Percentiles rank a stretch among this genome's conserved stretches.
phyloP scores from a whole-genome alignment of 2,113 vertebrate genomes.

The Crotalus tigris region DNA sequence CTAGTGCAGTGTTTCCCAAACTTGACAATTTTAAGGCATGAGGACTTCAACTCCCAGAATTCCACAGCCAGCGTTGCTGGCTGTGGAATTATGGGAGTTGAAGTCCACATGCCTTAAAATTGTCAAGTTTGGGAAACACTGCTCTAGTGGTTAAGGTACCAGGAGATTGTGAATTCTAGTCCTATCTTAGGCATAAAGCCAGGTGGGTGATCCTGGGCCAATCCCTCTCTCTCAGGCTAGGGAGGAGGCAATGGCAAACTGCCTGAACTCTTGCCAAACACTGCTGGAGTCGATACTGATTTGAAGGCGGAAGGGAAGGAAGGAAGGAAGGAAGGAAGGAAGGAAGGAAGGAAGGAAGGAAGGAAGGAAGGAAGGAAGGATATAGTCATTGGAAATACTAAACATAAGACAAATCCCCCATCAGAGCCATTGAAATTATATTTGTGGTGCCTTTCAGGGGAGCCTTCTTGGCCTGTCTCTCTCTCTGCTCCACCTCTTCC shows the following conservation, averaged over 20 bases:
- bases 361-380: neutral
- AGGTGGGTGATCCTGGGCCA: neutral
- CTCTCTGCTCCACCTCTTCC: neutral
- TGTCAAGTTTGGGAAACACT: too few species aligned
- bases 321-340: neutral
- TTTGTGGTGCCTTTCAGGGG: neutral
- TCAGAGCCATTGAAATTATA: neutral
- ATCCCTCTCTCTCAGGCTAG: neutral
- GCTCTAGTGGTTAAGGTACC: neutral
- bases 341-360: too few species aligned
- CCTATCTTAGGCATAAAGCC: neutral
- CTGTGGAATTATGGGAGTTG: too few species aligned
- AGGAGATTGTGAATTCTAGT: neutral
- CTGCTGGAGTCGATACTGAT: neutral
- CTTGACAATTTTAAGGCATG: too few species aligned
- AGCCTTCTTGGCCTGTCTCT: neutral
- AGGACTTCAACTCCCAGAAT: too few species aligned
- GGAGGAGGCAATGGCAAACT: neutral
- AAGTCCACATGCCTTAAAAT: too few species aligned
- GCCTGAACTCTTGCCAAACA: neutral
- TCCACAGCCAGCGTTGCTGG: too few species aligned
- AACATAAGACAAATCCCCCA: neutral
- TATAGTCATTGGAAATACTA: neutral
- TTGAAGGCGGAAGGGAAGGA: neutral
- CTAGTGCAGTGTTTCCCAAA: neutral